Percentiles rank a stretch among this genome's conserved stretches.
Conservation (phyloP, 2,113 vertebrate species). For the Colossoma macropomum region DNA sequence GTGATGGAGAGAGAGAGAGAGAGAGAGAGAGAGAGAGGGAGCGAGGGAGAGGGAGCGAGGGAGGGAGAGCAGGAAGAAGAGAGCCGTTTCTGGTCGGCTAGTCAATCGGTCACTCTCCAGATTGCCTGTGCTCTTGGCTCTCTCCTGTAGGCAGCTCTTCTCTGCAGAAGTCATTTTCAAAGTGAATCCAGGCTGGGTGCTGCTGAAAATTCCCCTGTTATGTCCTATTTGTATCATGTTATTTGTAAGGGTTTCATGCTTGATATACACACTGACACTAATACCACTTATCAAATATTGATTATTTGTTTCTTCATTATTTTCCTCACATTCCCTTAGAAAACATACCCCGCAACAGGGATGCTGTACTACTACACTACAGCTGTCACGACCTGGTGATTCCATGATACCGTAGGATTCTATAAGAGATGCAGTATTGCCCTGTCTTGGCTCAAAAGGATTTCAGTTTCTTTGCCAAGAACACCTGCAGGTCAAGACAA, state of each 20-base stretch:
- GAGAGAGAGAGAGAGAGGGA: background rate
- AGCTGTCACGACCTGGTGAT: background rate
- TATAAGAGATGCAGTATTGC: too few relatives aligned
- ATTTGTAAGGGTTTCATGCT: background rate
- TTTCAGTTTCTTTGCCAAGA: background rate
- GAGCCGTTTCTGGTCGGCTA: background rate
- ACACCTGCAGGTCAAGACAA: background rate
- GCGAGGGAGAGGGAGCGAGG: background rate
- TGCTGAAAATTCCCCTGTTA: background rate
- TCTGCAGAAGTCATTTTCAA: conserved; percentile 2
- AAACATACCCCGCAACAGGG: background rate
- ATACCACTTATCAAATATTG: background rate
- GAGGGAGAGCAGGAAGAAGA: background rate
- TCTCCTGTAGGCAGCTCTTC: background rate
- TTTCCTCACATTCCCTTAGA: background rate
- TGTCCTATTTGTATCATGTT: background rate
- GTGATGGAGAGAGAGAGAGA: background rate
- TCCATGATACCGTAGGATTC: background rate
- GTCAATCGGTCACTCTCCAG: conserved; percentile 3
- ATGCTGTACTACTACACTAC: background rate
- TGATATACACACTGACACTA: background rate
- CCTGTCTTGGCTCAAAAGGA: background rate
- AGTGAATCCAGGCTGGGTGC: background rate
- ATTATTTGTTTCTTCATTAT: background rate
- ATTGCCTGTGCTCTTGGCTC: conserved; percentile 6